Base-by-base conservation (phyloP, 2,888 invertebrate genomes). In the Eudasyphora cyanicolor region DNA sequence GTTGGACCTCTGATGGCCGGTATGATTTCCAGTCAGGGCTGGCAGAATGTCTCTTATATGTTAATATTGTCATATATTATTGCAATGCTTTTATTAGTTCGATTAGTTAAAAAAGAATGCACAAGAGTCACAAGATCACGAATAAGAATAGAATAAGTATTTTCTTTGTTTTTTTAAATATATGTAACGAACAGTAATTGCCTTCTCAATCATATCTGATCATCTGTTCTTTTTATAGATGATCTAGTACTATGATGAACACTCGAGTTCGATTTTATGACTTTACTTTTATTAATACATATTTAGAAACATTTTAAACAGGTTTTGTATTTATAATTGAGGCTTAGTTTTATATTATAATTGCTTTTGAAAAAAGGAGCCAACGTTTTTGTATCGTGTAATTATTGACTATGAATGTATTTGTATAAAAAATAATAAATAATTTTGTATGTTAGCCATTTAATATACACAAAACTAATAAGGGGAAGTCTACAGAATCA, bases 41-140 rank as follows among this genome's bases (percentile, higher is more conserved):
- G 98, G 98, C 93, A 95, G 60, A 94, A 95, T 89, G 98, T 98
- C 0, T 98, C 98, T 93, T 95, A 96, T 88, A 97, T 98, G 97
- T 94, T 98, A 14, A 98, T 98, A 91, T 90, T 93, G 0, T 95
- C 98, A 24, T 96, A 98, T 91, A 90, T 96, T 17, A 89, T 96
- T 69, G 97, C 98, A 0, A 93, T 98, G 79, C 86, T 96, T 86
- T 93, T 97, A 87, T 89, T 95, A 24, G 84, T 94, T 27, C 93
- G 95, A 91, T 93, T 94, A 85, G 93, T 93, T 2, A 88, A 91
- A 85, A 92, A 93, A 73, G 94, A 94, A 88, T 86, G 93, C 35
- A 73, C 85, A 14, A 87, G 87, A 29, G 69, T 88, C 67, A 88
- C 90, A 17, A 89, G 90, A 29, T 85, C 86, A n/a, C 81, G 91